Evolutionary conservation across 2,888 invertebrate species (phyloP), one percentile per base, ranked within the genome.

Genomic region (Masnerella sp.): DNA sequence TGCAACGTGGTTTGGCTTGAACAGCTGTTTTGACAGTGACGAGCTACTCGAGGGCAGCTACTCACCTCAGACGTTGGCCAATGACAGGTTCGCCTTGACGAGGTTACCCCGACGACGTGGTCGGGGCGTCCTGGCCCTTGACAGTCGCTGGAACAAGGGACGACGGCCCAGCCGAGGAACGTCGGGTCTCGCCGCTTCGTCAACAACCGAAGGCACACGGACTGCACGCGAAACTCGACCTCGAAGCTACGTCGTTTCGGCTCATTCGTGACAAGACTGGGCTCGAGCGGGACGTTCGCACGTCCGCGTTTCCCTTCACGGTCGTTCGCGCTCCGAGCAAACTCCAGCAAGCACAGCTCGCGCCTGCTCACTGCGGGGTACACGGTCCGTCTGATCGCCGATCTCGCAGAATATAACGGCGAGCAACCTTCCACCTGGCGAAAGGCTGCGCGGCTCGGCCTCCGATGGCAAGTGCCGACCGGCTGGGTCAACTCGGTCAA

Each of bases 201-300:
- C 64, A 65, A 65, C 64, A 54, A 54, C 54, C 64, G 38, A 65
- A 65, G 64, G 64, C 64, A 65, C 64, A 54, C 64, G 45, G 54
- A 45, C 18, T 25, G 64, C 38, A 65, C 64, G 64, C 36, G 4
- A 54, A 54, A 54, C 64, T 54, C 54, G 54, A 65, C 38, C 54
- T 36, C 54, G 34, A 34, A 43, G 45, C 18, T 36, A 20, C 17
- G 64, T 65, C 25, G 45, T 36, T 65, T 54, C 42, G 64, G 54
- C 38, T 65, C 64, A 65, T 64, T 45, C 64, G 64, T 54, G 64
- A 52, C 43, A 34, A 43, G 32, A 64, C 20, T 42, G 47, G 22
- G 15, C 17, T 17, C 51, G n/a, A 51, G 30, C 49, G 62, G n/a
- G 15, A 25, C 45, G 15, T 54, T 64, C 45, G 54, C 64, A 30